Conservation (phyloP, 2,888 invertebrate genomes). For the Drosophila kambysellisi region DNA sequence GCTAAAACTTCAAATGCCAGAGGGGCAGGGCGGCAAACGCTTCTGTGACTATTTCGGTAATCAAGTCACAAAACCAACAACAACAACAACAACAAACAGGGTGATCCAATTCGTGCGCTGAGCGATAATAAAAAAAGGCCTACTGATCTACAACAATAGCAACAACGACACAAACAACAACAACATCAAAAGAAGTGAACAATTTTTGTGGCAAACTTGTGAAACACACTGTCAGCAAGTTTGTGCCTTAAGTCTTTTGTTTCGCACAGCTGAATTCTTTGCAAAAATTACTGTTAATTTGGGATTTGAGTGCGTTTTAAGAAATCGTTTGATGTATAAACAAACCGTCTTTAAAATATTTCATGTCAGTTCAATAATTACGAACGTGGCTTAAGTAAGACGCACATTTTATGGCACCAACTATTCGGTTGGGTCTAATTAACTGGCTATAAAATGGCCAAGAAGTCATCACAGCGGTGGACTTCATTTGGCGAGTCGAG, state of each 20-base stretch:
- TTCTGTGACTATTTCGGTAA: slow-evolving; percentile 49
- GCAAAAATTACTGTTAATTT: not conserved
- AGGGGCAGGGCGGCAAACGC: slow-evolving; percentile 27
- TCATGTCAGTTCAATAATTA: slow-evolving; percentile 19
- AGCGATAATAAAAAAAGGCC: slow-evolving; percentile 69
- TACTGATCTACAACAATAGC: slow-evolving; percentile 14
- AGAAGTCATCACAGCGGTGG: slow-evolving; percentile 15
- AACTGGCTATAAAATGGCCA: slow-evolving; percentile 52
- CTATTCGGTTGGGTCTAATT: slow-evolving; percentile 49
- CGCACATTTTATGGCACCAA: slow-evolving; percentile 41
- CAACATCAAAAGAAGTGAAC: slow-evolving; percentile 23
- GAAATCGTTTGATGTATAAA: slow-evolving; percentile 12
- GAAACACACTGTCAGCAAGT: slow-evolving; percentile 55
- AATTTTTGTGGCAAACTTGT: slow-evolving; percentile 38
- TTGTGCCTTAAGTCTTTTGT: slow-evolving; percentile 73
- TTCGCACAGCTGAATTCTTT: slow-evolving; percentile 14
- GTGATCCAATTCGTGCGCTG: slow-evolving; percentile 56
- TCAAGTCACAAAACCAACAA: slow-evolving; percentile 21
- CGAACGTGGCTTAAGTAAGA: slow-evolving; percentile 15
- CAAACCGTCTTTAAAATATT: slow-evolving; percentile 34
- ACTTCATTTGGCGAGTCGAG: slow-evolving; percentile 45
- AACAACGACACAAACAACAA: slow-evolving; percentile 22
- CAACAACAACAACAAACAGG: slow-evolving; percentile 37
- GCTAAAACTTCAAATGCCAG: slow-evolving; percentile 26
- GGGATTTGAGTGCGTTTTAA: slow-evolving; percentile 30